Evolutionary conservation across 2,113 vertebrate genomes (phyloP), one percentile per base, ranked within the genome.

Genomic region (Oxygymnocypris stewartii): DNA sequence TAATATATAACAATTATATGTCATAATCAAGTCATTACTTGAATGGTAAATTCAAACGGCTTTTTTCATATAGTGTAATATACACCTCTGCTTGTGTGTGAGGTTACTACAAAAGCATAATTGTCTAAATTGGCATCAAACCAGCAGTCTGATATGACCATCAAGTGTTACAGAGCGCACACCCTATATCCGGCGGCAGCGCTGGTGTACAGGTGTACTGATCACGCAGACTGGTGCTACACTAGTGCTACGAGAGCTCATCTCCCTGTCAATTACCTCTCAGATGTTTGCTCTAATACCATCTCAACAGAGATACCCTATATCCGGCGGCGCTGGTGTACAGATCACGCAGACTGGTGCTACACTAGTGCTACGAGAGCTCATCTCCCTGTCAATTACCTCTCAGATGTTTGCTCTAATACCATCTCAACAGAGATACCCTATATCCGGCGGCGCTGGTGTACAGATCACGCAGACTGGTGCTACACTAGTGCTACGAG

Each of bases 251-350:
- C 91, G 88, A 91, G 87, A 92, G 93, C 91, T 93, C 89, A 93
- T 94, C 93, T 92, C 90, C 89, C 91, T 87, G 90, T 91, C 92
- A 90, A 92, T 94, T 94, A 91, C 93, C 91, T 91, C 89, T 88
- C 93, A 94, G 92, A 94, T 95, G 93, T 94, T 94, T 93, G 90
- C 92, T 94, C 92, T 92, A 92, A 95, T 94, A 92, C n/a, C 92
- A 91, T 87, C 88, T 87, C 92, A 90, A 92, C 91, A 90, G 91
- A n/a, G n/a, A n/a, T n/a, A 78, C 42, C 13, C 18, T 78, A 28
- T 35, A 78, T 25, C 16, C n/a, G n/a, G n/a, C 16, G 71, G 89
- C 84, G 86, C 89, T 90, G 74, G 82, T 89, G 54, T 57, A 90
- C 92, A 91, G 87, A 87, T 94, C 94, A 94, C 93, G 93, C 94